These are phyloP conservation scores for Micromesistius poutassou DNA, from an alignment of 2,797 vertebrate genomes.

Conservation along the genomic window DNA sequence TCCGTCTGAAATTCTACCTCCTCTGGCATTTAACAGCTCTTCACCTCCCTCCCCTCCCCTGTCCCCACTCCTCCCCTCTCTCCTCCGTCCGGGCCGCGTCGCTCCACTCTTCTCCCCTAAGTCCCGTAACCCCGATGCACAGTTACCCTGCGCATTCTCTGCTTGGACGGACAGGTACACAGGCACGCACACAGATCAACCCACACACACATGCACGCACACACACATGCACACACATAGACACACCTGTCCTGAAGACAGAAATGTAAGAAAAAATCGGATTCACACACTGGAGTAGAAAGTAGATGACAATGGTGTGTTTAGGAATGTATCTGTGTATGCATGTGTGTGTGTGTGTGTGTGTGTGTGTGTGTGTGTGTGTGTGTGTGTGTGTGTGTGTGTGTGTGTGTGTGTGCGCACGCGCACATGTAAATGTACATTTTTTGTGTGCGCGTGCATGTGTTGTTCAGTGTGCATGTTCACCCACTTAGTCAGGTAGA, in stretches of 20 bases:
- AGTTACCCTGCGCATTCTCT: conserved; percentile 44
- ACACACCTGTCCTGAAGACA: conserved; percentile 26
- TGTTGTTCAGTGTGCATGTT: conserved; percentile 13
- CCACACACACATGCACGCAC: conserved; percentile 11
- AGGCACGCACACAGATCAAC: conserved; percentile 17
- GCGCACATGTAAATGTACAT: conserved; percentile 23
- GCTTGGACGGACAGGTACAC: conserved; percentile 35
- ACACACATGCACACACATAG: conserved; percentile 3
- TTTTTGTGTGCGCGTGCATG: conserved; percentile 5
- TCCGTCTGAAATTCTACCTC: conserved; percentile 73
- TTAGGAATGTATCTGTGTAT: no score
- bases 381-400: conserved; percentile 24
- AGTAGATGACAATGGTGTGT: no score
- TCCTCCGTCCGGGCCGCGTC: conserved; percentile 51
- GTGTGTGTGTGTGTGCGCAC: conserved; percentile 5
- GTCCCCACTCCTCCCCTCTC: conserved; percentile 31
- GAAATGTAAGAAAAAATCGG: background rate
- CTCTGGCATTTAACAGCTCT: conserved; percentile 69
- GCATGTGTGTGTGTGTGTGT: no score
- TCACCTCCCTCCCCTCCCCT: conserved; percentile 39
- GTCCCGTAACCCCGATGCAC: conserved; percentile 52
- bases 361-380: conserved; percentile 31
- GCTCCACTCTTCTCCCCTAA: conserved; percentile 30
- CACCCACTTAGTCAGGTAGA: conserved; percentile 43
- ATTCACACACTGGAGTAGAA: no score